Evolutionary conservation across 2,888 invertebrate species (phyloP).

Genomic region (Polydesmus complanatus): DNA sequence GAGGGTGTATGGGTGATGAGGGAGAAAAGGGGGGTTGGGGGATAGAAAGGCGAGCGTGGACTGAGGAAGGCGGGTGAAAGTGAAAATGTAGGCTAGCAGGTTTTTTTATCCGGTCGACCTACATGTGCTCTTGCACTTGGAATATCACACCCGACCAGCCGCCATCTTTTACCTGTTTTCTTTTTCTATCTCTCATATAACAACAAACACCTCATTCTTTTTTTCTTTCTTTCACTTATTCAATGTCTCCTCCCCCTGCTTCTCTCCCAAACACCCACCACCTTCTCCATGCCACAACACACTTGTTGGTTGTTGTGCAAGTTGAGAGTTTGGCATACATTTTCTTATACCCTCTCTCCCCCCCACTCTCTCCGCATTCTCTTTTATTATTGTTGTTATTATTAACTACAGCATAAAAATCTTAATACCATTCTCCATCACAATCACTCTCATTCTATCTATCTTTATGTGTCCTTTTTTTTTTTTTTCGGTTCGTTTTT

Average conservation of each 20-base stretch:
- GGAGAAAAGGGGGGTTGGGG: no score
- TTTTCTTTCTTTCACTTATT: background rate
- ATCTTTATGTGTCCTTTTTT: no score
- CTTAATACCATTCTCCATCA: no score
- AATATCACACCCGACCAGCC: background rate
- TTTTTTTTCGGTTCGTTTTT: no score
- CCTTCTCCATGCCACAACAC: no score
- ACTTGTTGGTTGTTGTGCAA: background rate
- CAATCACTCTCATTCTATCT: no score
- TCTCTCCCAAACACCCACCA: background rate
- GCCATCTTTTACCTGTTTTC: background rate
- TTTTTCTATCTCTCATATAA: background rate
- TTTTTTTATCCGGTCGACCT: background rate
- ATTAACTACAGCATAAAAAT: no score
- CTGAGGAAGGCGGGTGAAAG: background rate
- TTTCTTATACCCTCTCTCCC: background rate
- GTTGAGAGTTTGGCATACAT: background rate
- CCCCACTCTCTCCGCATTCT: no score
- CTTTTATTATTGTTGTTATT: no score
- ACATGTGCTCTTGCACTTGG: background rate
- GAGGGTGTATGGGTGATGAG: no score
- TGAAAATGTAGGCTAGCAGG: background rate
- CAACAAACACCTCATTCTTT: background rate
- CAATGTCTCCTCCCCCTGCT: background rate
- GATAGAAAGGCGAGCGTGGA: no score